These are phyloP conservation scores for Drosophila macrospina DNA, from an alignment of 2,888 invertebrate species.

Conservation along the genomic window DNA sequence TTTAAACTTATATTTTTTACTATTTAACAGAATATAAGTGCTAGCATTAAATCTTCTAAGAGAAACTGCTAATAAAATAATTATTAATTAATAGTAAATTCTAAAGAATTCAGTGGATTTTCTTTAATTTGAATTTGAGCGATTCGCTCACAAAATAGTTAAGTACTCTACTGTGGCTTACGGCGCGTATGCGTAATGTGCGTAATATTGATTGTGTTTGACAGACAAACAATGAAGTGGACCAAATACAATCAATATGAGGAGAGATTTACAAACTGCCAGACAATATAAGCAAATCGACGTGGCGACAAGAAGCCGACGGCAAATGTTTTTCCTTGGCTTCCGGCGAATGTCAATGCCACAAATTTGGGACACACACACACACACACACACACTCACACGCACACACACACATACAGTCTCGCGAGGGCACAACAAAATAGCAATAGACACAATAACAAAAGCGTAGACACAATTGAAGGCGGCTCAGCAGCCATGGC, in stretches of 20 bases:
- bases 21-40: neutral
- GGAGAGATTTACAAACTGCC: constrained; percentile 46
- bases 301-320: constrained; percentile 67
- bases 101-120: neutral
- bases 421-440: neutral
- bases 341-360: constrained; percentile 78
- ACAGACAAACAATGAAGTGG: constrained; percentile 35
- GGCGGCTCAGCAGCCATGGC: constrained; percentile 11
- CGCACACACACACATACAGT: constrained; percentile 16
- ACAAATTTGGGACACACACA: constrained; percentile 71
- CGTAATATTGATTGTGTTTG: constrained; percentile 57
- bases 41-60: no score
- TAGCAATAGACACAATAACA: constrained; percentile 56
- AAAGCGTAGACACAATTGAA: constrained; percentile 23
- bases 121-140: constrained; percentile 44
- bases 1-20: neutral
- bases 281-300: constrained; percentile 51
- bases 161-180: constrained; percentile 6
- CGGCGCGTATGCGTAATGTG: constrained; percentile 38
- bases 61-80: neutral
- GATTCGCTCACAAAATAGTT: constrained; percentile 10
- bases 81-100: neutral
- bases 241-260: constrained; percentile 48
- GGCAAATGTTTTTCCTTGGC: constrained; percentile 78
- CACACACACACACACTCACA: constrained; percentile 16